Conservation (phyloP, 2,797 vertebrate genomes). For the Sebastes melanostomus region DNA sequence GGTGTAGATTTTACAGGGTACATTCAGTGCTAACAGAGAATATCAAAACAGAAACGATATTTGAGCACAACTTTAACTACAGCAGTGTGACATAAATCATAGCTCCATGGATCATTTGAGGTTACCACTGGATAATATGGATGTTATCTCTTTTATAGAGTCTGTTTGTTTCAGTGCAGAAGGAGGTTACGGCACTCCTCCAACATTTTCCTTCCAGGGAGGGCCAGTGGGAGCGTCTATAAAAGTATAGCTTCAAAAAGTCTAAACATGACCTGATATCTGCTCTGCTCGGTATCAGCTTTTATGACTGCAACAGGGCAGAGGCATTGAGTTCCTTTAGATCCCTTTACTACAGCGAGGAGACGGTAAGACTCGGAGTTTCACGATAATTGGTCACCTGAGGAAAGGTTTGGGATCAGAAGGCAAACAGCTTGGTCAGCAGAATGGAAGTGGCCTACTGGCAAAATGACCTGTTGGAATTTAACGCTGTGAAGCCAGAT, state of each 20-base stretch:
- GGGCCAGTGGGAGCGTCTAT: conserved; percentile 63
- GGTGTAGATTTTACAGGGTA: conserved; percentile 26
- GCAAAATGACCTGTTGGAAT: conserved; percentile 49
- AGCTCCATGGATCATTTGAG: conserved; percentile 58
- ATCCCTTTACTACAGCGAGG: conserved; percentile 66
- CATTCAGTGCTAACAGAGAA: neutral
- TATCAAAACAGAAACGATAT: neutral
- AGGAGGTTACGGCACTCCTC: conserved; percentile 28
- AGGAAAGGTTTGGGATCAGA: conserved; percentile 44
- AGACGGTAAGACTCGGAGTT: conserved; percentile 49
- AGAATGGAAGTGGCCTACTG: conserved; percentile 49
- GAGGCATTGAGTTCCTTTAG: conserved; percentile 65
- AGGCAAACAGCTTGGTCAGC: conserved; percentile 61
- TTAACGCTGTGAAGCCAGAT: conserved; percentile 33
- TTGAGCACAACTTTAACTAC: conserved; percentile 3
- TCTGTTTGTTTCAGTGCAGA: conserved; percentile 50
- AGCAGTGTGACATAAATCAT: conserved; percentile 49
- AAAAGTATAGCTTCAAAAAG: conserved; percentile 70
- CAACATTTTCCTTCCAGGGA: conserved; percentile 48
- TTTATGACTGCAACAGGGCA: conserved; percentile 70
- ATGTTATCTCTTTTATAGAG: conserved; percentile 62
- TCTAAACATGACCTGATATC: conserved; percentile 64
- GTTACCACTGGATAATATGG: conserved; percentile 41
- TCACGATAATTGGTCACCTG: conserved; percentile 59
- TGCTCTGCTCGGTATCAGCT: conserved; percentile 60